Conservation (phyloP, 2,888 invertebrate genomes). For the Ectropis crepuscularia region DNA sequence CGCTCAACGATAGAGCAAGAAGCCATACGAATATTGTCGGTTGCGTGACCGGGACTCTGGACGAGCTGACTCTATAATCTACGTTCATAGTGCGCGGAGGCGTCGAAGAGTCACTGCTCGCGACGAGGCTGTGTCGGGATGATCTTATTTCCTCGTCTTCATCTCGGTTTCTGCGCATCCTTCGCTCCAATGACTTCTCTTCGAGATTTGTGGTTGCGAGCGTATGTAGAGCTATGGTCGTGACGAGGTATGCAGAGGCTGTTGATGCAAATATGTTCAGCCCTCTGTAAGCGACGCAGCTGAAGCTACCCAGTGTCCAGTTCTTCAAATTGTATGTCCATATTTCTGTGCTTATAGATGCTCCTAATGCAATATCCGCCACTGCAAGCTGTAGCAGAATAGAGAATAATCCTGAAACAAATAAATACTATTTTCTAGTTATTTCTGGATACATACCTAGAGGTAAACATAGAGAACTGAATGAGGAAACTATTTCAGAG, state of each 20-base stretch:
- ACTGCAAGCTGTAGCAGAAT: constrained; percentile 82
- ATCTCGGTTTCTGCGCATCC: constrained; percentile 62
- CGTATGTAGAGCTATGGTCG: constrained; percentile 84
- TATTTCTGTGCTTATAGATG: constrained; percentile 79
- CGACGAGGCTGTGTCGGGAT: constrained; percentile 77
- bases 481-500: background rate
- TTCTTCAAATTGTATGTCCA: constrained; percentile 77
- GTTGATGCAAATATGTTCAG: constrained; percentile 83
- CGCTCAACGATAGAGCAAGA: constrained; percentile 83
- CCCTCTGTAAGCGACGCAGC: constrained; percentile 83
- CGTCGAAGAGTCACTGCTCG: constrained; percentile 76
- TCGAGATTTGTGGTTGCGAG: constrained; percentile 83
- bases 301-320: constrained; percentile 79
- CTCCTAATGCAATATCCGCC: constrained; percentile 77
- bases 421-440: constrained; percentile 27
- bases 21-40: constrained; percentile 86
- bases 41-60: constrained; percentile 75
- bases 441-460: background rate
- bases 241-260: constrained; percentile 82
- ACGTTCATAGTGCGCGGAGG: constrained; percentile 81
- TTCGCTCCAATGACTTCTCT: constrained; percentile 66
- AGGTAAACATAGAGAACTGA: background rate
- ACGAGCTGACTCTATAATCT: constrained; percentile 78
- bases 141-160: constrained; percentile 77
- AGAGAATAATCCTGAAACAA: constrained; percentile 79